These are phyloP conservation scores for Mesochorus sp. DNA, from an alignment of 2,888 invertebrate species.

Conservation along the genomic window DNA sequence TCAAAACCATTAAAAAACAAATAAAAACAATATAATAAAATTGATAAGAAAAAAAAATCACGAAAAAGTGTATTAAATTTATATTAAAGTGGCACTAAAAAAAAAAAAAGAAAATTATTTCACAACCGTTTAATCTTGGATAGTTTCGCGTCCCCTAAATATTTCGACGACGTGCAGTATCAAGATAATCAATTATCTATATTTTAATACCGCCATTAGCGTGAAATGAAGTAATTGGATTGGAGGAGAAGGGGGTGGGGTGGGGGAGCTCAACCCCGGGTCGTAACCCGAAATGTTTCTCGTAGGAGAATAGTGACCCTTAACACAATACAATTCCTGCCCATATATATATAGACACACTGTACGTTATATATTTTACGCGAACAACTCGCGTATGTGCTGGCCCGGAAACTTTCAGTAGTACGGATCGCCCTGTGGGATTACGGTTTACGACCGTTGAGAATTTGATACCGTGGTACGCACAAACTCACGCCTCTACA, in stretches of 20 bases:
- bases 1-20: too few species aligned
- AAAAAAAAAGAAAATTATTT: too few species aligned
- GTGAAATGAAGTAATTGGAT: conserved; percentile 42
- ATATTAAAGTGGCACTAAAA: too few species aligned
- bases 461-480: not conserved
- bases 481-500: too few species aligned
- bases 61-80: too few species aligned
- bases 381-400: too few species aligned
- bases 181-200: too few species aligned
- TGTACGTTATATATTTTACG: not conserved
- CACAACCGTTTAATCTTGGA: too few species aligned
- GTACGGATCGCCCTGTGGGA: conserved; percentile 16
- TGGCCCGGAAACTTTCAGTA: conserved; percentile 19
- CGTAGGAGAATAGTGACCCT: not conserved
- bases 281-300: not conserved
- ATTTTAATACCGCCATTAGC: conserved; percentile 29
- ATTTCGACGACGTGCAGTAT: too few species aligned
- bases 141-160: too few species aligned
- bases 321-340: not conserved
- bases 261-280: not conserved
- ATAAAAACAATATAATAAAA: too few species aligned
- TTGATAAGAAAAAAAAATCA: too few species aligned
- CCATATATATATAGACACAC: not conserved
- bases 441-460: not conserved
- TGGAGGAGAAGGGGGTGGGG: conserved; percentile 4